phyloP scores from a whole-genome alignment of 2,888 invertebrate species.

The Antheraea yamamai region DNA sequence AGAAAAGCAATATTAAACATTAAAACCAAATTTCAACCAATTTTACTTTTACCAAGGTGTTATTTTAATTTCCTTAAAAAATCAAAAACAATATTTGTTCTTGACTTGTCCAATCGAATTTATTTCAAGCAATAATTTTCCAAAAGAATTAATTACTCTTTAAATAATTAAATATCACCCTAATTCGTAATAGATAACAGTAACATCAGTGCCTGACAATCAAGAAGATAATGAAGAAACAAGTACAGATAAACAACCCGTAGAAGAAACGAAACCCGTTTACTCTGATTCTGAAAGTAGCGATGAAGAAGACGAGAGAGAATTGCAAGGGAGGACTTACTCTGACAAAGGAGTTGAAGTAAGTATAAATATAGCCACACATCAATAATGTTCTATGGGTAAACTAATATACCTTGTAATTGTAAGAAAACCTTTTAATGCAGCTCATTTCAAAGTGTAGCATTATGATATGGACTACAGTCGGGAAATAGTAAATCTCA shows the following conservation, averaged over 20 bases:
- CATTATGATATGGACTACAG: background rate
- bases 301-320: slow-evolving; percentile 88
- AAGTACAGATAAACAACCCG: slow-evolving; percentile 29
- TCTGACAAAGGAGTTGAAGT: slow-evolving; percentile 90
- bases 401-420: background rate
- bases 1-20: too few relatives aligned
- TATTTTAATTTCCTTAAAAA: background rate
- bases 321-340: slow-evolving; percentile 90
- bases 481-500: background rate
- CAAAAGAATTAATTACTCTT: background rate
- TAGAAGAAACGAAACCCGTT: slow-evolving; percentile 57
- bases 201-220: slow-evolving; percentile 67
- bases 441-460: background rate
- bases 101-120: too few relatives aligned
- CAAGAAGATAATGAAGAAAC: slow-evolving; percentile 46
- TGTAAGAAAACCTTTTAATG: background rate
- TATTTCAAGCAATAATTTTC: too few relatives aligned
- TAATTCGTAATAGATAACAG: slow-evolving; percentile 60
- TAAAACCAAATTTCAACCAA: too few relatives aligned
- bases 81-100: background rate
- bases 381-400: background rate
- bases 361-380: slow-evolving; percentile 17
- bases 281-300: slow-evolving; percentile 84
- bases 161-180: background rate
- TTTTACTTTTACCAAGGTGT: background rate